Percentiles rank a stretch among this genome's conserved stretches.
Conservation (phyloP, 2,888 invertebrate species). For the Agrochola circellaris region DNA sequence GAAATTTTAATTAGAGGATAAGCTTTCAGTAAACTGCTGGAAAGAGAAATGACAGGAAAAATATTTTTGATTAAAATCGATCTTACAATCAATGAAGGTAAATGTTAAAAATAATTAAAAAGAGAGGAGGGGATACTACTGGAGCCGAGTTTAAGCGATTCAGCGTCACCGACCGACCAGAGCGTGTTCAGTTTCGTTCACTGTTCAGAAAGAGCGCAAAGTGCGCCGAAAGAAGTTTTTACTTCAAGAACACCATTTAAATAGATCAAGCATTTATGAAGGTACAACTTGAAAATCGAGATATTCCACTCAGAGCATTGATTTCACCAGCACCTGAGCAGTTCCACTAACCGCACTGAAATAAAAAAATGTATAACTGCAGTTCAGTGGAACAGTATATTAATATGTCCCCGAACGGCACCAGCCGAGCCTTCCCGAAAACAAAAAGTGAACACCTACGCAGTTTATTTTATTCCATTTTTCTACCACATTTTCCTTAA, state of each 20-base stretch:
- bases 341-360: too few species aligned
- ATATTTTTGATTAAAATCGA: neutral
- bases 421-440: neutral
- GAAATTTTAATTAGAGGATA: constrained; percentile 26
- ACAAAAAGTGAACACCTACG: neutral
- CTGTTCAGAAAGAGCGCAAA: neutral
- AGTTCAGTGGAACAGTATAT: too few species aligned
- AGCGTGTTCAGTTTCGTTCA: neutral
- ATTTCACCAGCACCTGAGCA: too few species aligned
- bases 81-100: neutral
- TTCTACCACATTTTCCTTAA: neutral
- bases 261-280: neutral
- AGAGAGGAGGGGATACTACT: neutral
- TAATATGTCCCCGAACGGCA: too few species aligned
- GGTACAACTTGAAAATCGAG: too few species aligned
- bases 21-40: neutral
- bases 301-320: too few species aligned
- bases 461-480: neutral
- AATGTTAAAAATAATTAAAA: neutral
- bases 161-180: neutral
- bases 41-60: neutral
- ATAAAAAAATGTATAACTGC: too few species aligned
- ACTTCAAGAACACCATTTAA: neutral
- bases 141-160: neutral
- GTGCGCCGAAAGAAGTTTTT: neutral